Evolutionary conservation across 2,113 vertebrate species (phyloP), one percentile per base, ranked within the genome.

Genomic region (Edolisoma coerulescens): DNA sequence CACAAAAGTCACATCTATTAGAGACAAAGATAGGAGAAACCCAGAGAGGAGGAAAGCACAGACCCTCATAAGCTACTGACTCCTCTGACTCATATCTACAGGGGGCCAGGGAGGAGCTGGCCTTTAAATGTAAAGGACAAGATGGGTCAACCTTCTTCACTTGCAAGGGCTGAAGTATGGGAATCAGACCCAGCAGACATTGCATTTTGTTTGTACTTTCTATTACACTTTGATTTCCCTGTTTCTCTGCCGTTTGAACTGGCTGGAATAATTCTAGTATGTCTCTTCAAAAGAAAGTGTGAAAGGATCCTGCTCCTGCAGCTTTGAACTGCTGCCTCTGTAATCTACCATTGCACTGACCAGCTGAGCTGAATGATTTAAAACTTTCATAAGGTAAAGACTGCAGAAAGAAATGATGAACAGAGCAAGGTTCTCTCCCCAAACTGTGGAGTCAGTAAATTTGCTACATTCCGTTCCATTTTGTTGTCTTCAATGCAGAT

Each of bases 311-410:
- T 68, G 53, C 53, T 88, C 10, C 53, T 65, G 53, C 17, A 64
- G 65, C 49, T 85, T 90, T 95, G 87, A 92, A 83, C 59, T 68
- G 42, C 75, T 91, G 35, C 88, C 75, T 90, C 88, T 91, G 57
- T 61, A 94, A 90, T 88, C 70, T 88, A 14, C 80, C 67, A 49
- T 85, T 9, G 11, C 67, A 35, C 54, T 42, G 82, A 73, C 50
- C 88, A 95, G 63, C 27, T 44, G 70, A 85, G n/a, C 37, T 77
- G 49, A 75, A 63, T 60, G 77, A 82, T 82, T 91, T 84, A 89
- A 96, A 89, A 84, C 52, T 81, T 94, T 78, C 33, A 27, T 70
- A 47, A 87, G 47, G 41, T 49, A 60, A 83, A 83, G 50, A 61
- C 24, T 53, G 57, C 49, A 78, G 24, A 61, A 93, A 80, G 59